Conservation (phyloP, 2,113 vertebrate genomes). For the Microcebus tavaratra region DNA sequence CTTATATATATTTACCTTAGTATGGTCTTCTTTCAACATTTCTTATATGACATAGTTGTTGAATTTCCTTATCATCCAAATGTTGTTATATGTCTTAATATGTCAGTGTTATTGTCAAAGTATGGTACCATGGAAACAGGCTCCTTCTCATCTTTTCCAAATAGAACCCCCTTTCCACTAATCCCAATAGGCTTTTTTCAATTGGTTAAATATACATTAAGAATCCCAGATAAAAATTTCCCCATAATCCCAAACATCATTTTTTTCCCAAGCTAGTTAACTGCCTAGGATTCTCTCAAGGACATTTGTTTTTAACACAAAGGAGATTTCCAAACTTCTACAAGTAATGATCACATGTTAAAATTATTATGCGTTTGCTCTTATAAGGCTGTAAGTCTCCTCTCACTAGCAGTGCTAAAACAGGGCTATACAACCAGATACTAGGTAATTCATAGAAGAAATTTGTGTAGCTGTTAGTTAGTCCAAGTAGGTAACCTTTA, state of each 20-base stretch:
- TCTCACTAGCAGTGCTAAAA: background rate
- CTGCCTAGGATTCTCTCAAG: background rate
- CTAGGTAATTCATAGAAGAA: background rate
- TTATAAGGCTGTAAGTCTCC: background rate
- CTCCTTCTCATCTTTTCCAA: background rate
- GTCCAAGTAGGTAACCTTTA: background rate
- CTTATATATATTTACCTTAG: background rate
- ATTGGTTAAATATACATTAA: background rate
- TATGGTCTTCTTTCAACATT: background rate
- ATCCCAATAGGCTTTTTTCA: background rate
- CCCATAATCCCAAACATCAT: background rate
- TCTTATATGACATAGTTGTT: background rate
- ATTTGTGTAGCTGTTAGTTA: background rate
- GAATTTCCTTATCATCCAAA: background rate
- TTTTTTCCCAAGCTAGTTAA: background rate
- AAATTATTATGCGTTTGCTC: background rate
- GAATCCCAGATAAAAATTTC: background rate
- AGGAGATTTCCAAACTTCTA: background rate
- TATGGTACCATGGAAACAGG: background rate
- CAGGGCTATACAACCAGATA: fast-evolving
- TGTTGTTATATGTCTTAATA: background rate
- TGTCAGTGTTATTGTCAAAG: background rate
- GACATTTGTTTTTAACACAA: background rate
- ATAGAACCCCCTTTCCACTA: fast-evolving
- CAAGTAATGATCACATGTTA: background rate